phyloP scores from a whole-genome alignment of 2,113 vertebrate species.

The Apus apus region DNA sequence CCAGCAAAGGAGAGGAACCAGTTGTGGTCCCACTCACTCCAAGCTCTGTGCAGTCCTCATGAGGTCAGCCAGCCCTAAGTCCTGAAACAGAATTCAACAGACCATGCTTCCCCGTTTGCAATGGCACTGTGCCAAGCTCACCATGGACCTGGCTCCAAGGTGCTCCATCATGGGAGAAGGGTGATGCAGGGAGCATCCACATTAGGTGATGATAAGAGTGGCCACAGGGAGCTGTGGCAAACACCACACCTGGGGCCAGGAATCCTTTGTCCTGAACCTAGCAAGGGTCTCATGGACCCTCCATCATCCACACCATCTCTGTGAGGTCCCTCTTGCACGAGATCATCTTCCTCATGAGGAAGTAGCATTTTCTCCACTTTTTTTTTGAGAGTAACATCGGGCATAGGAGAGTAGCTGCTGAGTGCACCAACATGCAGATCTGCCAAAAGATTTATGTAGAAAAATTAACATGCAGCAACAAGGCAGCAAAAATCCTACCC shows the following conservation, averaged over 20 bases:
- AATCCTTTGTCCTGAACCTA: neutral
- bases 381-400: neutral
- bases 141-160: neutral
- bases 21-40: neutral
- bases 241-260: neutral
- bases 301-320: neutral
- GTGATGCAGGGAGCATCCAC: neutral
- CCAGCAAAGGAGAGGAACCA: neutral
- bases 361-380: neutral
- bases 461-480: neutral
- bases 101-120: neutral
- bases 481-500: neutral
- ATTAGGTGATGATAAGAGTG: neutral
- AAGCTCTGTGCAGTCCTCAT: neutral
- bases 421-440: neutral
- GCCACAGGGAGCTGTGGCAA: neutral
- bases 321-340: neutral
- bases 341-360: neutral
- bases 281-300: neutral
- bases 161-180: neutral
- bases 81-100: neutral
- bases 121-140: accelerated
- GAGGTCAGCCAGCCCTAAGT: neutral
- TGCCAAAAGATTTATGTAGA: neutral
- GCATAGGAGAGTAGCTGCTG: neutral